Evolutionary conservation across 2,797 vertebrate species (phyloP), one percentile per base, ranked within the genome.

Genomic region (Thunnus albacares): DNA sequence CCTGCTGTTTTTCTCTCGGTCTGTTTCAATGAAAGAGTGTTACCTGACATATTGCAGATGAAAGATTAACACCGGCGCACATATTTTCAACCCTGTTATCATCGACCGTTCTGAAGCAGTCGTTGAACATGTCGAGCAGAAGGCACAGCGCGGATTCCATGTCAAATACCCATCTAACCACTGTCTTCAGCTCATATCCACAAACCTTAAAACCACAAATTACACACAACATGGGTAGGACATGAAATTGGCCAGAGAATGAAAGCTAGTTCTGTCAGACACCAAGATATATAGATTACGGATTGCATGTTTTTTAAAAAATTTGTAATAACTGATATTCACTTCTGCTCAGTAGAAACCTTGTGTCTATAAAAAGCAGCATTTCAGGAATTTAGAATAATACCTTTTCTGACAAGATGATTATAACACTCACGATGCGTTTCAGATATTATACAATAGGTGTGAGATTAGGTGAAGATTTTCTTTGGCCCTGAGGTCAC

Each of bases 61-160:
- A 92, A 88, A 90, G 89, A 90, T 91, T 82, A 75, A 71, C 84
- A 72, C 69, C 67, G n/a, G 68, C 58, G 76, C 33, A 63, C 88
- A 89, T 91, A 89, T 80, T 91, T 93, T 84, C 88, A 82, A 89
- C 90, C 86, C 90, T 92, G 84, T 90, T 81, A 90, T 91, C 87
- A 89, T 65, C 38, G 28, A 75, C 70, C 53, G 77, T 75, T 87
- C 79, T 79, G 75, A 86, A 81, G 77, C 69, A 69, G 83, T 49
- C 35, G 57, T 26, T 69, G 68, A 81, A 83, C 84, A 88, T 83
- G 89, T 79, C 67, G 81, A 89, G 84, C 88, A 90, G 74, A 90
- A 84, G 79, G 79, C 71, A 64, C 24, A 0, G 66, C 8, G 51
- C 56, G 69, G 82, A 90, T 86, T 88, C 79, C 85, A 78, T 83